Conservation (phyloP, 1,140 invertebrate genomes). For the Reticulitermes speratus region DNA sequence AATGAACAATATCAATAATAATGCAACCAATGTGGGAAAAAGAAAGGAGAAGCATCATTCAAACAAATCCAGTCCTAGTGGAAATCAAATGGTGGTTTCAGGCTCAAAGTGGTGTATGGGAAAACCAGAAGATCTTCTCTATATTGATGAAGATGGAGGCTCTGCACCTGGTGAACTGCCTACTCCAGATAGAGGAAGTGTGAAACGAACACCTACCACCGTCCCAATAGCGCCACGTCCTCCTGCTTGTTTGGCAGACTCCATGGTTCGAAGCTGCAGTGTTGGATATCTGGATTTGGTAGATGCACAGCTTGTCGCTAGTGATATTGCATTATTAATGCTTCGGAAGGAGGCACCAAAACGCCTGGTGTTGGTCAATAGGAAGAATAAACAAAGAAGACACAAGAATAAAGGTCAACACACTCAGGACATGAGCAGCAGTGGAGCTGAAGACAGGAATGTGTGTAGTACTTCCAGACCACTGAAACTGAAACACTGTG, state of each 20-base stretch:
- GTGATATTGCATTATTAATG: conserved; percentile 67
- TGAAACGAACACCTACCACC: conserved; percentile 61
- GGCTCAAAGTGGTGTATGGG: conserved; percentile 39
- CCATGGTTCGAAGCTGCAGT: conserved; percentile 78
- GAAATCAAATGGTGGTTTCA: conserved; percentile 45
- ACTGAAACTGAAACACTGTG: conserved; percentile 68
- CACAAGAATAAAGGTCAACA: conserved; percentile 42
- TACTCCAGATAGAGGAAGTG: conserved; percentile 44
- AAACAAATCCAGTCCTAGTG: conserved; percentile 38
- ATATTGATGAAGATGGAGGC: conserved; percentile 62
- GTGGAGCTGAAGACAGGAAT: conserved; percentile 28
- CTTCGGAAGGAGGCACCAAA: conserved; percentile 71
- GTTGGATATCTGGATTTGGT: conserved; percentile 81
- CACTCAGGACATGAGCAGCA: conserved; percentile 39
- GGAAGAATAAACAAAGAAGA: conserved; percentile 52
- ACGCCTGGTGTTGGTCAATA: conserved; percentile 69
- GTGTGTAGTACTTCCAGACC: conserved; percentile 43
- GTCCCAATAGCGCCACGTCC: conserved; percentile 64
- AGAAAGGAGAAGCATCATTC: conserved; percentile 36
- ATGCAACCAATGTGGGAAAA: conserved; percentile 21
- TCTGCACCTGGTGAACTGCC: conserved; percentile 11
- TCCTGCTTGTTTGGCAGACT: conserved; percentile 52
- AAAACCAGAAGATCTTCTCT: conserved; percentile 54
- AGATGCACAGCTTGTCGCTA: conserved; percentile 68
- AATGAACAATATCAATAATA: not conserved